Percentiles rank a stretch among this genome's conserved stretches.
These are phyloP conservation scores for Steatornis caripensis DNA, from an alignment of 2,113 vertebrate species.

Conservation along the genomic window DNA sequence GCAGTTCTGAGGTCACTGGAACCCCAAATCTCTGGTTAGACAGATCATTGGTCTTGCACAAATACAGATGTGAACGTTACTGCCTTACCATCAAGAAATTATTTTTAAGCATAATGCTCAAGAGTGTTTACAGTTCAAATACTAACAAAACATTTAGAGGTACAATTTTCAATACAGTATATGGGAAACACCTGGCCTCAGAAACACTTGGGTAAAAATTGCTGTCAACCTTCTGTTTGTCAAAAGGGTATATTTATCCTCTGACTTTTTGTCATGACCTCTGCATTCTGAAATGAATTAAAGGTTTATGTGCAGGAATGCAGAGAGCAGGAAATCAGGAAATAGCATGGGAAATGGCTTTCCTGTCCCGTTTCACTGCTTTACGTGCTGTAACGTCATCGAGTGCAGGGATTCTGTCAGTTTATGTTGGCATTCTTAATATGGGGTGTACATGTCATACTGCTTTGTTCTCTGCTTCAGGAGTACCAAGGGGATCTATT, in stretches of 20 bases:
- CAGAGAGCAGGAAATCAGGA: constrained; percentile 65
- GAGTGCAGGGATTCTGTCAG: neutral
- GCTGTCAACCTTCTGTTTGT: constrained; percentile 62
- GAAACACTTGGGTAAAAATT: neutral
- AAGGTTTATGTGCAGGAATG: constrained; percentile 69
- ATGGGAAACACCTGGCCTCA: constrained; percentile 64
- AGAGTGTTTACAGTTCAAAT: constrained; percentile 15
- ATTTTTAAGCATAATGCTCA: neutral
- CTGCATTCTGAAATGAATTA: constrained; percentile 75
- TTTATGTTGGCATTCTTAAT: neutral
- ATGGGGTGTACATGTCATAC: neutral
- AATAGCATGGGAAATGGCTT: constrained; percentile 62
- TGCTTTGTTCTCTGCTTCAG: neutral
- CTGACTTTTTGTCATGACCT: constrained; percentile 64
- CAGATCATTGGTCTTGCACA: neutral
- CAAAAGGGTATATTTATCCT: constrained; percentile 64
- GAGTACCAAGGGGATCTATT: neutral
- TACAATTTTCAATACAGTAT: constrained; percentile 31
- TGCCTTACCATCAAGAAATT: neutral
- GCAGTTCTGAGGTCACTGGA: neutral
- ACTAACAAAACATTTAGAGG: neutral
- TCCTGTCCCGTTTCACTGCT: constrained; percentile 50
- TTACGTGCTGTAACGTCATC: constrained; percentile 21
- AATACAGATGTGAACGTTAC: neutral
- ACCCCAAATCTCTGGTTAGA: neutral